Conservation (phyloP, 2,888 invertebrate species). For the Acrobeloides nanus region DNA sequence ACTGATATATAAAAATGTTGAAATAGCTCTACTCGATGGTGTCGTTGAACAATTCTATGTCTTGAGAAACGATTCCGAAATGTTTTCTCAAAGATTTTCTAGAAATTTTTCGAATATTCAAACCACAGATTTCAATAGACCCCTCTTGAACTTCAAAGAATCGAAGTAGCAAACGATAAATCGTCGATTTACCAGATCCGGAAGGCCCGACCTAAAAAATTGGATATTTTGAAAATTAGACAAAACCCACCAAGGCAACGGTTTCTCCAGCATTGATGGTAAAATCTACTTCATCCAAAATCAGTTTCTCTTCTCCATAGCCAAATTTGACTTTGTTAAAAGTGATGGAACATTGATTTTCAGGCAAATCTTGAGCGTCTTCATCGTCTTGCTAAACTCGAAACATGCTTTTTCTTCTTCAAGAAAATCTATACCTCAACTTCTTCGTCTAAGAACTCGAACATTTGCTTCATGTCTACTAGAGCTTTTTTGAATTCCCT, state of each 20-base stretch:
- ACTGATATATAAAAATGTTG: too few relatives aligned
- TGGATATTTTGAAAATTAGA: not conserved
- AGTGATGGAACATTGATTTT: constrained; percentile 64
- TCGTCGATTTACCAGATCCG: constrained; percentile 58
- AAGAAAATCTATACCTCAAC: too few relatives aligned
- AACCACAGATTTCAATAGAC: constrained; percentile 37
- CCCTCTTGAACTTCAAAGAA: constrained; percentile 56
- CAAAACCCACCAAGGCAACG: constrained; percentile 54
- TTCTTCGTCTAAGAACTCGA: constrained; percentile 79
- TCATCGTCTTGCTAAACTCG: not conserved
- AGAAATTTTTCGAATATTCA: constrained; percentile 53
- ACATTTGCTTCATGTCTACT: constrained; percentile 99
- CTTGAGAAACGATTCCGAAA: constrained; percentile 61
- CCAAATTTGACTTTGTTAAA: constrained; percentile 83
- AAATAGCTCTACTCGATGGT: too few relatives aligned
- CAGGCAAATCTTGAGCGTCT: not conserved
- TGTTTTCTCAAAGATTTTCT: constrained; percentile 56
- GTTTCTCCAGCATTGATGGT: constrained; percentile 75
- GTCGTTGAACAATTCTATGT: constrained; percentile 54
- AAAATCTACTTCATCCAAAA: constrained; percentile 46
- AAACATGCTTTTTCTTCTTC: too few relatives aligned
- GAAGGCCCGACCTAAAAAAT: constrained; percentile 55
- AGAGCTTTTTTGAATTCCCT: constrained; percentile 93
- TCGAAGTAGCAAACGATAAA: constrained; percentile 58
- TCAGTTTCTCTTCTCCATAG: constrained; percentile 67